Evolutionary conservation across 2,888 invertebrate genomes (phyloP), one percentile per base, ranked within the genome.

Genomic region (Sarcophaga carnaria): DNA sequence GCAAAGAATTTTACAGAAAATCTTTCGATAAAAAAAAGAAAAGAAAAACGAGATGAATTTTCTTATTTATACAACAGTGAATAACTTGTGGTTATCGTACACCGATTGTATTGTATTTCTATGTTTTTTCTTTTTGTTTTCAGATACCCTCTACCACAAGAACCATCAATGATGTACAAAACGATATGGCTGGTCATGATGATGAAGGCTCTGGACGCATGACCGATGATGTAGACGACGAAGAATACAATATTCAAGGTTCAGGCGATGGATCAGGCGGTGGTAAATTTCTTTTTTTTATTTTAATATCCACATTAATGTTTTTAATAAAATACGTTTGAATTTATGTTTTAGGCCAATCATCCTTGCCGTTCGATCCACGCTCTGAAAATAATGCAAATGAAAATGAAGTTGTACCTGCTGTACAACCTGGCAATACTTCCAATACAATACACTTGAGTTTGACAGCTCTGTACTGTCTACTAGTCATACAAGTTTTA

Each of bases 191-290:
- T 63, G 91, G 91, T 59, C 91, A 91, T 78, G 91, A 92, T 77
- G 91, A 91, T 71, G 93, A 93, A 86, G 93, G 93, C 37, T 93
- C 93, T 59, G 92, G 91, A 47, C 91, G 90, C 54, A 87, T 90
- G 88, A 90, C 91, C 83, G 91, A 91, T 85, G 92, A 92, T 70
- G 93, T 93, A 74, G 93, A 93, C 87, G 84, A 85, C 76, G 93
- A 93, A 88, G 93, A 93, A 84, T 91, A 91, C 60, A 89, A 90
- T 88, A 89, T 91, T 66, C 91, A 92, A 85, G 92, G 91, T 80
- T 93, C 93, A 75, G 93, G 93, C 64, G 93, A 93, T 89, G 93
- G 93, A 74, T 93, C 93, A 25, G 89, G 89, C n/a, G 92, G 92
- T 89, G 93, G 93, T 93, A 89, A 89, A 90, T 37, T 75, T 47